Conservation (phyloP, 92 coral and sea anemone species). For the Galaxea fascicularis region DNA sequence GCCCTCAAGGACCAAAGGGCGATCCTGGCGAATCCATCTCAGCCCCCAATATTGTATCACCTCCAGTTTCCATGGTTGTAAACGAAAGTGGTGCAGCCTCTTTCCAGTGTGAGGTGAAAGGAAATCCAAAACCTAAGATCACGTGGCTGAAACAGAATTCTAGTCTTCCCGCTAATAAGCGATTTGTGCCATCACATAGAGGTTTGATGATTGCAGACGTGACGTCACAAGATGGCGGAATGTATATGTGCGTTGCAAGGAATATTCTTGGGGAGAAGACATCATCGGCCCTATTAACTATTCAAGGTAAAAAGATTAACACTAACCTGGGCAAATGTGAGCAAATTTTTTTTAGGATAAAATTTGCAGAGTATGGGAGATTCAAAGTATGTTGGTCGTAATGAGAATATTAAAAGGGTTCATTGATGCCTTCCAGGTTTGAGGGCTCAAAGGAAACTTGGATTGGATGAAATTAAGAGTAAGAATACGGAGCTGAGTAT, state of each 20-base stretch:
- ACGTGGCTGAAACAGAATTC: conserved; percentile 60
- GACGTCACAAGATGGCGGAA: conserved; percentile 50
- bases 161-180: conserved; percentile 36
- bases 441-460: too few relatives aligned
- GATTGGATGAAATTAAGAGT: too few relatives aligned
- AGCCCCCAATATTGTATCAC: conserved; percentile 56
- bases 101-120: conserved; percentile 64
- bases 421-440: too few relatives aligned
- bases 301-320: conserved; percentile 50
- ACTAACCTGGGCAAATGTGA: background rate
- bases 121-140: conserved; percentile 72
- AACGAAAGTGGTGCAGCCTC: conserved; percentile 54
- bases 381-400: too few relatives aligned
- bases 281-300: conserved; percentile 53
- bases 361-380: too few relatives aligned
- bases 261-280: conserved; percentile 51
- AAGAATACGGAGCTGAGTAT: too few relatives aligned
- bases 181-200: conserved; percentile 40
- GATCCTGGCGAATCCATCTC: conserved; percentile 62
- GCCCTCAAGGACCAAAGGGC: conserved; percentile 73
- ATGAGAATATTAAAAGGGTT: too few relatives aligned
- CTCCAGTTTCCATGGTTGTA: conserved; percentile 51
- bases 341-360: too few relatives aligned
- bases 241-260: conserved; percentile 57
- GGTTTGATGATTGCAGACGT: conserved; percentile 46